These are phyloP conservation scores for Drosophila serrata DNA, from an alignment of 1,140 invertebrate genomes.

Conservation along the genomic window DNA sequence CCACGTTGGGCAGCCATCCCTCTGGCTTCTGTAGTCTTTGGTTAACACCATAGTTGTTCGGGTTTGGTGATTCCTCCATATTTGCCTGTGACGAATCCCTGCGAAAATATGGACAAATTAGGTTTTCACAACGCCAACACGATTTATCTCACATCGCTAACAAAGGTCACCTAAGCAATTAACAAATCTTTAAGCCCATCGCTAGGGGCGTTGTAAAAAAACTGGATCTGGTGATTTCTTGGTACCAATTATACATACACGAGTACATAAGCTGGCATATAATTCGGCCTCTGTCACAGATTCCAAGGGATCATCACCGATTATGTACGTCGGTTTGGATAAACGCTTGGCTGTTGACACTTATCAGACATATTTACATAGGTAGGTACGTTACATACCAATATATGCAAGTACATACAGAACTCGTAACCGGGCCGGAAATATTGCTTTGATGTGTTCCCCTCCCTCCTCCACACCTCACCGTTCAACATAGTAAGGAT, in stretches of 20 bases:
- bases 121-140: not conserved
- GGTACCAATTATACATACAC: conserved; percentile 2
- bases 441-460: not conserved
- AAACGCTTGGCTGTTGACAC: conserved; percentile 41
- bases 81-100: conserved; percentile 38
- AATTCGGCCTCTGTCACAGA: not conserved
- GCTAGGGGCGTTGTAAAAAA: conserved; percentile 31
- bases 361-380: conserved; percentile 32
- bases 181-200: conserved; percentile 24
- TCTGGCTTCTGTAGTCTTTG: conserved; percentile 45
- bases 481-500: not conserved
- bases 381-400: conserved; percentile 33
- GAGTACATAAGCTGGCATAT: not conserved
- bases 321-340: conserved; percentile 25
- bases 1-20: conserved; percentile 28
- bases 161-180: conserved; percentile 32
- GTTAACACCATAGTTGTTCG: conserved; percentile 32
- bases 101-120: not conserved
- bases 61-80: conserved; percentile 36
- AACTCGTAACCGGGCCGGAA: conserved; percentile 47
- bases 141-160: conserved; percentile 27
- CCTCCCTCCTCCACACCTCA: not conserved
- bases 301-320: not conserved
- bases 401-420: conserved; percentile 43
- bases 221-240: conserved; percentile 23